phyloP scores from a whole-genome alignment of 2,797 vertebrate species.

The Arctocebus calabarensis region DNA sequence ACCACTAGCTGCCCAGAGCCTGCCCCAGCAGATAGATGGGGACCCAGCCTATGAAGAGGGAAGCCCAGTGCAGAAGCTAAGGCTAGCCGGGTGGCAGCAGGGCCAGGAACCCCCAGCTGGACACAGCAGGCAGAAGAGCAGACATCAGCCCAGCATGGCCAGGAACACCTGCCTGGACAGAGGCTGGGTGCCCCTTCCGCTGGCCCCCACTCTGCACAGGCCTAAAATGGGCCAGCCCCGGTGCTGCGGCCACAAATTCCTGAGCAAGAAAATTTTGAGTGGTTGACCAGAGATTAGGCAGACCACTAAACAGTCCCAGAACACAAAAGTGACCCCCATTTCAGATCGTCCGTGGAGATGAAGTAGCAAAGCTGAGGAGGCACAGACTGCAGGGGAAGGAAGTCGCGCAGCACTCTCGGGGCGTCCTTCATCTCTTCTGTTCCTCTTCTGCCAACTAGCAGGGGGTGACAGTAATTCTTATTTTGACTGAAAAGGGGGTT shows the following conservation, averaged over 20 bases:
- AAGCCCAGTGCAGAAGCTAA: not conserved
- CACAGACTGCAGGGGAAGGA: not conserved
- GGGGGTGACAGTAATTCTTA: fast-evolving
- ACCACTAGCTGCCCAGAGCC: not conserved
- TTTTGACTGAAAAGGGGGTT: not conserved
- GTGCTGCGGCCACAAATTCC: not conserved
- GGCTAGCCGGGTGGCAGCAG: not conserved
- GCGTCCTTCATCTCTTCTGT: not conserved
- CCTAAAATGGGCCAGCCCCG: not conserved
- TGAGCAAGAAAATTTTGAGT: not conserved
- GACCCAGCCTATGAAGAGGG: not conserved
- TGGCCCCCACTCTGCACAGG: fast-evolving
- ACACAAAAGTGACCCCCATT: not conserved
- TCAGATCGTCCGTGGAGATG: not conserved
- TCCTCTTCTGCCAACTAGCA: not conserved
- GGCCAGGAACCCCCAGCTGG: not conserved
- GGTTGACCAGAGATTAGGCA: not conserved
- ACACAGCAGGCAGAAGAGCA: not conserved
- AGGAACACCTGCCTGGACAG: not conserved
- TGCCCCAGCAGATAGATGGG: not conserved
- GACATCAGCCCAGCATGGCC: not conserved
- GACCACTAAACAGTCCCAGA: not conserved
- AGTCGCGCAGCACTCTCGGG: no score
- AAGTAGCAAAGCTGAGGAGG: not conserved
- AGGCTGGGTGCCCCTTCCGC: not conserved